Evolutionary conservation across 30 jellyfish, hydroid and myxozoan genomes (phyloP).

Genomic region (Turritopsis dohrnii): DNA sequence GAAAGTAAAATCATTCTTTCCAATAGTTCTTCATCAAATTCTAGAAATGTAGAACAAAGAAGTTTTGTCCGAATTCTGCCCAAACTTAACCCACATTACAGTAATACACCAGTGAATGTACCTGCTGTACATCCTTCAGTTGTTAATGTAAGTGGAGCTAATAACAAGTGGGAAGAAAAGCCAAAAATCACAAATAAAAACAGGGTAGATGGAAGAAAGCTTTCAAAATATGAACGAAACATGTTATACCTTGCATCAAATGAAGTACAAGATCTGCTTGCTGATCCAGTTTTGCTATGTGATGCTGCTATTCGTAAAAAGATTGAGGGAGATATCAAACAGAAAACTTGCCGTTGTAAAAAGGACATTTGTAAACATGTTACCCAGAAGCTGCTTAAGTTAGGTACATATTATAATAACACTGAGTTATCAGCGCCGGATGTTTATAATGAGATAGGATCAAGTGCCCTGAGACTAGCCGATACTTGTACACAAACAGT

Average conservation of each 20-base stretch:
- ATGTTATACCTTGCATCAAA: slow-evolving; percentile 23
- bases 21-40: background rate
- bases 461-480: slow-evolving; percentile 13
- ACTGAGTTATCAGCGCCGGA: background rate
- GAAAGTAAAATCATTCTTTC: background rate
- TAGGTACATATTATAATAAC: background rate
- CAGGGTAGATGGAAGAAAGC: background rate
- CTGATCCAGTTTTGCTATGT: slow-evolving; percentile 23
- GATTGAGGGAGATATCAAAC: background rate
- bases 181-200: background rate
- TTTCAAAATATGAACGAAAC: slow-evolving; percentile 6
- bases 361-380: background rate
- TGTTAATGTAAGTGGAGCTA: background rate
- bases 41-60: background rate
- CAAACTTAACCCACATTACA: background rate
- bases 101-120: background rate
- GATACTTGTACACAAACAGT: background rate
- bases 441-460: background rate
- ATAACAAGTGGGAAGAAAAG: background rate
- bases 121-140: background rate
- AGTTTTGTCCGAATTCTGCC: background rate
- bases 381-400: background rate
- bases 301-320: slow-evolving; percentile 4
- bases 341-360: background rate
- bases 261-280: slow-evolving; percentile 32